Base-by-base conservation (phyloP, 2,888 invertebrate species). In the Drosophila melanosoma region DNA sequence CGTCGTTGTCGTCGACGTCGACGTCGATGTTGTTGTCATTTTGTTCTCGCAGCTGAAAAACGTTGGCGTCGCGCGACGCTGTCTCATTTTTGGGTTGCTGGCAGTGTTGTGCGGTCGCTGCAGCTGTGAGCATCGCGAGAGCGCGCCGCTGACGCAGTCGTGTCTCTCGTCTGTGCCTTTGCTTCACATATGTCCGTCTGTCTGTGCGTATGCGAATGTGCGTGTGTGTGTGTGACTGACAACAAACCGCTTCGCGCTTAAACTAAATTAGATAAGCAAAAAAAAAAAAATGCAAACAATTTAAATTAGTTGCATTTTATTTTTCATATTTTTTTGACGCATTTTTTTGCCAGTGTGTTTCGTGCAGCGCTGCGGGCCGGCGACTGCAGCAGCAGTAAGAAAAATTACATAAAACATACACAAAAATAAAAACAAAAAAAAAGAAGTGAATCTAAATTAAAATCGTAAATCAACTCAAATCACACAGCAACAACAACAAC, bases 51-150 rank as follows among this genome's bases (percentile, higher is more conserved):
- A 58, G 61, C 15, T 26, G 56, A 52, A 68, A 74, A 61, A 48
- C 52, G 80, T 64, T 67, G 77, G 77, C 74, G 78, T 74, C 74
- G 79, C 74, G 81, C 77, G 67, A 72, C 74, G 68, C 74, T 81
- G 69, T 76, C 82, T 69, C 52, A 32, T 40, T 40, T 57, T 35
- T 56, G 54, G 49, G 53, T 59, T 70, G 71, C 58, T 68, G 76
- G 65, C 82, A 81, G 82, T 86, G 83, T 87, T 78, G 77, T 85
- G 81, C 85, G 86, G 82, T 79, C 76, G 81, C 89, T 86, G 86
- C 85, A 87, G 88, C 85, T 83, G 79, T 85, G 72, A 84, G 88
- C 85, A 86, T 86, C 79, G 82, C 83, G 73, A 74, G 75, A 75
- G 82, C 71, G 79, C 72, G 81, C 66, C 72, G 81, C 81, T 57